Conservation (phyloP, 2,888 invertebrate genomes). For the Choreutis nemorana region DNA sequence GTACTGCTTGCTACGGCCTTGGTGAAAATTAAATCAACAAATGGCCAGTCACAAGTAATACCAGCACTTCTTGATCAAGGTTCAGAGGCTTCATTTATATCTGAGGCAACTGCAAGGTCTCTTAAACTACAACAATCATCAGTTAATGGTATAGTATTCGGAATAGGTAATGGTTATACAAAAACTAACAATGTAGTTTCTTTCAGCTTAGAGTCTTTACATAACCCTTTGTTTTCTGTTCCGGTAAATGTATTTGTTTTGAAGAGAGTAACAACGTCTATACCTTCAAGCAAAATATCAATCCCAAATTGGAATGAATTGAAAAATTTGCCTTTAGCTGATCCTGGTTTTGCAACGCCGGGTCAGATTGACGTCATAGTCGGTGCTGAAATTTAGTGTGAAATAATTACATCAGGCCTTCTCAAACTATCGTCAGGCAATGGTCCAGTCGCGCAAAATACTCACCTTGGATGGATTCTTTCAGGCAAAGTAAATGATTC, state of each 20-base stretch:
- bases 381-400: slow-evolving; percentile 7
- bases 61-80: slow-evolving; percentile 17
- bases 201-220: slow-evolving; percentile 10
- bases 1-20: slow-evolving; percentile 17
- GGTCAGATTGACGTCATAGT: slow-evolving; percentile 8
- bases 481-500: slow-evolving; percentile 6
- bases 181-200: slow-evolving; percentile 9
- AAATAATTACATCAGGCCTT: slow-evolving; percentile 6
- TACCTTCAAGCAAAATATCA: slow-evolving; percentile 7
- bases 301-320: slow-evolving; percentile 4
- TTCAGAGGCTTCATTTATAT: slow-evolving; percentile 17
- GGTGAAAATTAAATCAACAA: slow-evolving; percentile 11
- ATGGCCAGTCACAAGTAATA: slow-evolving; percentile 6
- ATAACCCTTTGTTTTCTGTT: slow-evolving; percentile 6
- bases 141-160: slow-evolving; percentile 8
- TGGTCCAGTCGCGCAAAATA: slow-evolving; percentile 11
- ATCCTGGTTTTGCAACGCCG: slow-evolving; percentile 7
- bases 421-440: slow-evolving; percentile 5
- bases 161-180: slow-evolving; percentile 8
- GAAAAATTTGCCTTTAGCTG: slow-evolving; percentile 4
- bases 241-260: slow-evolving; percentile 12
- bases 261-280: slow-evolving; percentile 7
- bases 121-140: slow-evolving; percentile 13
- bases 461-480: slow-evolving; percentile 14
- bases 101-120: slow-evolving; percentile 14